Evolutionary conservation across 30 jellyfish, hydroid and myxozoan species (phyloP), one percentile per base, ranked within the genome.

Genomic region (Sanderia malayensis): DNA sequence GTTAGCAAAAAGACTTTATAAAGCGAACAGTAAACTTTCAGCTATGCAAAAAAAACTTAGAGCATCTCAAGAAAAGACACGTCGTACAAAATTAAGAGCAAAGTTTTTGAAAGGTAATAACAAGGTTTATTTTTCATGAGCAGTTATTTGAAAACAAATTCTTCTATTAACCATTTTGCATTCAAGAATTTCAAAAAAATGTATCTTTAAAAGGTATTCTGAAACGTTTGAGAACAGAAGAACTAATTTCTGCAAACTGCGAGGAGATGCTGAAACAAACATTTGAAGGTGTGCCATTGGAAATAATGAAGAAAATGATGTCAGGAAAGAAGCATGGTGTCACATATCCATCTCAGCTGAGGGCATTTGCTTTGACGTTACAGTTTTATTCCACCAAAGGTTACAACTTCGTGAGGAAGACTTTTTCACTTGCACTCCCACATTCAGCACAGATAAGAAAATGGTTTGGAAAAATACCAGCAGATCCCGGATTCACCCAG

Each of bases 301-400:
- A 65, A 37, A 7, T 78, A 22, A 78, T 78, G n/a, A n/a, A n/a
- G 75, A 78, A 66, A 28, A 46, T 74, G 22, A 18, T 46, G 65
- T 25, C 83, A 24, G 10, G 70, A 11, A 58, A 70, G 31, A 78
- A 78, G 44, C 13, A 4, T 4, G 11, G 22, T 44, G 90, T 71
- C 47, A 78, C 47, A 46, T 78, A 78, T 34, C 47, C 75, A 19
- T 46, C 74, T 10, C 31, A 44, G 37, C 76, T 63, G 13, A 52
- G 55, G 18, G 60, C 87, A 22, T 76, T 76, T 76, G 79, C 87
- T n/a, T 59, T 76, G 70, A 76, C 87, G 7, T 46, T 76, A 58
- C 90, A 78, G 28, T 78, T 78, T 52, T 78, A 78, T 28, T 78
- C 90, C 7, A 34, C 90, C 21, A 78, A 78, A 62, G 90, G 84